Conservation (phyloP, 2,888 invertebrate genomes). For the Agonopterix arenella region DNA sequence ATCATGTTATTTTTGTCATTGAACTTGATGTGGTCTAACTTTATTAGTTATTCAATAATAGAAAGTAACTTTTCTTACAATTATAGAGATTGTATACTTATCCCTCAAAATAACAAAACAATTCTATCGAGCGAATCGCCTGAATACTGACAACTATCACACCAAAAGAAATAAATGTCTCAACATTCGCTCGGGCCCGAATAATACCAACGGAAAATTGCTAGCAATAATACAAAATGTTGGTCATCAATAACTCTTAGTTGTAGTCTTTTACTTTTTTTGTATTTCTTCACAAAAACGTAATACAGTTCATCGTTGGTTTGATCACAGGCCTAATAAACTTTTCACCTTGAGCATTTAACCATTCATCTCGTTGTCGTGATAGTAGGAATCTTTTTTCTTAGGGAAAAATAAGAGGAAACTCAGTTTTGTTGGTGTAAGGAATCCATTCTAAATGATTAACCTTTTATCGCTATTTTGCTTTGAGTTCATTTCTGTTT, state of each 20-base stretch:
- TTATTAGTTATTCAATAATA: too few relatives aligned
- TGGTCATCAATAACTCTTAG: conserved; percentile 9
- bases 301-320: conserved; percentile 10
- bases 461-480: conserved; percentile 41
- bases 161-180: conserved; percentile 9
- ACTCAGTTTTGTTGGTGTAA: conserved; percentile 42
- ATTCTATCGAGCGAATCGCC: too few relatives aligned
- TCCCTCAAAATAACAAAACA: too few relatives aligned
- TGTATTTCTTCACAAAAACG: conserved; percentile 7
- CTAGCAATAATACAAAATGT: conserved; percentile 9
- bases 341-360: conserved; percentile 39
- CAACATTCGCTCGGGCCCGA: conserved; percentile 4
- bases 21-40: too few relatives aligned
- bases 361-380: conserved; percentile 43
- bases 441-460: conserved; percentile 46
- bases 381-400: conserved; percentile 32
- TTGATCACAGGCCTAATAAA: conserved; percentile 35
- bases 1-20: background rate
- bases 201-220: conserved; percentile 8
- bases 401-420: conserved; percentile 35
- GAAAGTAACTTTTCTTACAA: too few relatives aligned
- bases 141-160: conserved; percentile 4
- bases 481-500: conserved; percentile 22
- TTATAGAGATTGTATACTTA: too few relatives aligned
- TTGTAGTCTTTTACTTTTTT: background rate